Conservation (phyloP, 1,140 invertebrate genomes). For the Chionoecetes opilio region DNA sequence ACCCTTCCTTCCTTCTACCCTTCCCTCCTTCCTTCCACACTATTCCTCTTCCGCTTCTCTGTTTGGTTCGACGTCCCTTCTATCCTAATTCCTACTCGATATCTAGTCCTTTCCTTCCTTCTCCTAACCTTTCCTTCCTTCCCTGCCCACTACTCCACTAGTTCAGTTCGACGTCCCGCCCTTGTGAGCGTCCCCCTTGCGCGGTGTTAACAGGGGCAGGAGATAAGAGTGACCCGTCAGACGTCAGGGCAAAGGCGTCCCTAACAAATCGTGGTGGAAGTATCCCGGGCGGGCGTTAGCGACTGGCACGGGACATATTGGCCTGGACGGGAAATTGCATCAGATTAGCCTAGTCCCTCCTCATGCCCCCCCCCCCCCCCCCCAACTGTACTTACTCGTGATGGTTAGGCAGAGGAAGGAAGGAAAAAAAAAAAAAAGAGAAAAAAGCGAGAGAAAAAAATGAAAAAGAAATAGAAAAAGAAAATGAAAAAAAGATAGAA, state of each 20-base stretch:
- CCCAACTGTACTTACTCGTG: no score
- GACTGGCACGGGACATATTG: not conserved
- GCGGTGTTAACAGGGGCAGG: not conserved
- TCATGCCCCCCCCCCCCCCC: no score
- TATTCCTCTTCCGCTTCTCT: no score
- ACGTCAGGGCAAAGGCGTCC: not conserved
- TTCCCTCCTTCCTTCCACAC: no score
- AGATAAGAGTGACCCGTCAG: not conserved
- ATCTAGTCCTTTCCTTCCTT: not conserved
- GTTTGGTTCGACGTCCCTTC: not conserved
- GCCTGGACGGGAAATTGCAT: conserved; percentile 10
- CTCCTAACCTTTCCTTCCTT: not conserved
- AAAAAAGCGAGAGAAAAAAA: not conserved
- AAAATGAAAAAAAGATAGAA: not conserved
- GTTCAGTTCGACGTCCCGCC: not conserved
- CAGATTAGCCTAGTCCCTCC: not conserved
- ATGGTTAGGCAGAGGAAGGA: not conserved
- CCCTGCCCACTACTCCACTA: not conserved
- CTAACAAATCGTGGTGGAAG: conserved; percentile 1
- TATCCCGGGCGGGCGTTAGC: not conserved
- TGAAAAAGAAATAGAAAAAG: not conserved
- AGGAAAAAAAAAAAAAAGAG: not conserved
- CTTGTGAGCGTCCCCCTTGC: not conserved
- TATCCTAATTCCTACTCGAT: no score
- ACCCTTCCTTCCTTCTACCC: no score